A percentile compares a stretch with the other conserved stretches of the same genome.
Conservation (phyloP, 2,797 vertebrate species). For the Lerista edwardsae region DNA sequence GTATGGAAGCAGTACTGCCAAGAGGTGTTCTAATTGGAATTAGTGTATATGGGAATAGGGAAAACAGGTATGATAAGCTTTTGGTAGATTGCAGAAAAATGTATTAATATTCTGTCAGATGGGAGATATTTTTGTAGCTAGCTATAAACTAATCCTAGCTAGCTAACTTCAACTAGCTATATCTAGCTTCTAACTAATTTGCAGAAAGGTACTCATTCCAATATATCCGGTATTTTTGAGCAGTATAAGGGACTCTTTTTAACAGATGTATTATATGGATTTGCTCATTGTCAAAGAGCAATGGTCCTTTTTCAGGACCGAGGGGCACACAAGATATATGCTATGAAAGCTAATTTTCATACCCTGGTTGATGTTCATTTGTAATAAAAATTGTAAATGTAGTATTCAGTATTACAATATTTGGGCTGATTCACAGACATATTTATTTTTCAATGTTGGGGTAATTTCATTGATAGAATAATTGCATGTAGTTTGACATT, state of each 20-base stretch:
- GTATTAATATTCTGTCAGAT: too few species aligned
- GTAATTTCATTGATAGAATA: background rate
- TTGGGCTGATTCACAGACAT: background rate
- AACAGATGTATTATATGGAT: background rate
- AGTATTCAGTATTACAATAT: too few species aligned
- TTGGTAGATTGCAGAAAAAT: background rate
- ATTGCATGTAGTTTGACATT: background rate
- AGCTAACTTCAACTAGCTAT: too few species aligned
- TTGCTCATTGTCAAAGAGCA: background rate
- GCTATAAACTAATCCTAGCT: too few species aligned
- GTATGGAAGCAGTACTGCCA: conserved; percentile 16
- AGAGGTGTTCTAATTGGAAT: conserved; percentile 13
- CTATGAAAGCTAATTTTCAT: background rate
- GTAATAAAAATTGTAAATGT: background rate
- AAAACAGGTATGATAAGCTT: background rate
- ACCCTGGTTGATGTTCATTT: background rate
- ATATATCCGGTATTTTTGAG: background rate
- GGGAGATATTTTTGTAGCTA: too few species aligned
- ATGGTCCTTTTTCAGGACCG: background rate
- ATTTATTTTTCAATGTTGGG: background rate
- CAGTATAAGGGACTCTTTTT: background rate
- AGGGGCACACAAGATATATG: background rate
- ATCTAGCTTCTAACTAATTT: background rate
- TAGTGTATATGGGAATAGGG: background rate
- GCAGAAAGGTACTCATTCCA: background rate